Evolutionary conservation across 2,888 invertebrate genomes (phyloP).

Genomic region (Tribolium freemani): DNA sequence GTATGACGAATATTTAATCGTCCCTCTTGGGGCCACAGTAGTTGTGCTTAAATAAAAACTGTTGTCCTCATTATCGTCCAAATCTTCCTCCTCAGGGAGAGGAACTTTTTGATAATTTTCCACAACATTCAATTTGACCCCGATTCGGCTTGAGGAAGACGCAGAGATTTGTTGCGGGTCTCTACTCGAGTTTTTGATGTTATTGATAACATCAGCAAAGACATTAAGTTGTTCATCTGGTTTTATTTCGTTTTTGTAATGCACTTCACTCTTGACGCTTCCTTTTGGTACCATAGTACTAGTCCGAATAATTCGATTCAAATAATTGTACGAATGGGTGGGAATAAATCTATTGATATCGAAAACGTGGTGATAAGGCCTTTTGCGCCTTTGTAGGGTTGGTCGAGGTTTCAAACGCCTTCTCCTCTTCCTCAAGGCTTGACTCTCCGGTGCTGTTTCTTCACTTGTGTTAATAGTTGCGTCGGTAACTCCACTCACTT

Average conservation of each 20-base stretch:
- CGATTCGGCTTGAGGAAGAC: slow-evolving; percentile 23
- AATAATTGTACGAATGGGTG: neutral
- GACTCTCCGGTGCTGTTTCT: slow-evolving; percentile 41
- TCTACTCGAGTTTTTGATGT: slow-evolving; percentile 64
- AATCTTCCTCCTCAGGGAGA: neutral
- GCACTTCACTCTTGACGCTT: slow-evolving; percentile 61
- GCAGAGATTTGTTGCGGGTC: slow-evolving; percentile 39
- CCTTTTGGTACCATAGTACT: slow-evolving; percentile 55
- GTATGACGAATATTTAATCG: slow-evolving; percentile 18
- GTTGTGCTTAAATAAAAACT: slow-evolving; percentile 44
- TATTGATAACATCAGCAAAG: slow-evolving; percentile 70
- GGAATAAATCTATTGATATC: slow-evolving; percentile 44
- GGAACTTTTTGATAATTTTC: neutral
- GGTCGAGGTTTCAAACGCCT: slow-evolving; percentile 41
- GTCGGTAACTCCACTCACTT: neutral
- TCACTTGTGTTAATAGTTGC: neutral
- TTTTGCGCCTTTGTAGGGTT: slow-evolving; percentile 42
- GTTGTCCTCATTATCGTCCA: slow-evolving; percentile 16
- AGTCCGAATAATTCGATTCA: slow-evolving; percentile 26
- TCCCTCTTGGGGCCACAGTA: slow-evolving; percentile 37
- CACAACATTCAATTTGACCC: slow-evolving; percentile 26
- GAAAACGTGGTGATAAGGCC: slow-evolving; percentile 40
- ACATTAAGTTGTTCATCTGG: slow-evolving; percentile 67
- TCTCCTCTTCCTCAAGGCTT: slow-evolving; percentile 40
- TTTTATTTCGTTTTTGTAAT: slow-evolving; percentile 66